Evolutionary conservation across 2,888 invertebrate genomes (phyloP).

Genomic region (Cerceris rybyensis): DNA sequence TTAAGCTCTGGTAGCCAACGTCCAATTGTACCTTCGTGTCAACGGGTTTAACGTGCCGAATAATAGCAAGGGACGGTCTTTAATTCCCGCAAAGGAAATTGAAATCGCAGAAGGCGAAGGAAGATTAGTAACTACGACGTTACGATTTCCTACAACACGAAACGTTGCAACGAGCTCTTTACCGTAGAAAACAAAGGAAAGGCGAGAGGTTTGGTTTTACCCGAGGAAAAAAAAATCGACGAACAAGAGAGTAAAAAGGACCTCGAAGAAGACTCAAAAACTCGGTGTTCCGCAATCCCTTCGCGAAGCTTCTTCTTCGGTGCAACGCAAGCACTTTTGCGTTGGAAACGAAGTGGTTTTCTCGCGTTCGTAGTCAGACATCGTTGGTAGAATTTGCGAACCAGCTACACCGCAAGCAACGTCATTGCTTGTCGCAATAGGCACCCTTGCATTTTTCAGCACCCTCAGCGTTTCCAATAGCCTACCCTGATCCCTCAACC

Average conservation of each 20-base stretch:
- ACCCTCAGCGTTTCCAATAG: conserved; percentile 63
- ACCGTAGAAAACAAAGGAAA: conserved; percentile 52
- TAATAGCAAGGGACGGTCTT: too few species aligned
- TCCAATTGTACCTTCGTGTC: too few species aligned
- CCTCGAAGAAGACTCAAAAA: conserved; percentile 44
- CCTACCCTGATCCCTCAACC: conserved; percentile 39
- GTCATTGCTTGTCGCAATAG: conserved; percentile 60
- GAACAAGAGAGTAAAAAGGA: conserved; percentile 23
- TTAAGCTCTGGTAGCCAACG: neutral
- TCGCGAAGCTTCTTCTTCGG: conserved; percentile 51
- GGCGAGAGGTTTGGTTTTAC: conserved; percentile 49
- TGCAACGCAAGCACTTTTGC: conserved; percentile 76
- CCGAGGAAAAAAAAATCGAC: conserved; percentile 24
- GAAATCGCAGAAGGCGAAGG: conserved; percentile 47
- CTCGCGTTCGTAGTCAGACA: conserved; percentile 68
- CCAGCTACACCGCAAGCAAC: conserved; percentile 53
- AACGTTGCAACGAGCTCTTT: conserved; percentile 58
- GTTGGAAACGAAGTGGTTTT: conserved; percentile 71
- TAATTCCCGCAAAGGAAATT: neutral
- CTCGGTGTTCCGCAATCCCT: conserved; percentile 55
- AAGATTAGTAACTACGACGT: conserved; percentile 63
- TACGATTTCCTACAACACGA: conserved; percentile 38
- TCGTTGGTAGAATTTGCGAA: conserved; percentile 52
- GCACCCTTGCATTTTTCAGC: conserved; percentile 68
- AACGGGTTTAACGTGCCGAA: conserved; percentile 2